Conservation (phyloP, 2,888 invertebrate species). For the Apotomis turbidana region DNA sequence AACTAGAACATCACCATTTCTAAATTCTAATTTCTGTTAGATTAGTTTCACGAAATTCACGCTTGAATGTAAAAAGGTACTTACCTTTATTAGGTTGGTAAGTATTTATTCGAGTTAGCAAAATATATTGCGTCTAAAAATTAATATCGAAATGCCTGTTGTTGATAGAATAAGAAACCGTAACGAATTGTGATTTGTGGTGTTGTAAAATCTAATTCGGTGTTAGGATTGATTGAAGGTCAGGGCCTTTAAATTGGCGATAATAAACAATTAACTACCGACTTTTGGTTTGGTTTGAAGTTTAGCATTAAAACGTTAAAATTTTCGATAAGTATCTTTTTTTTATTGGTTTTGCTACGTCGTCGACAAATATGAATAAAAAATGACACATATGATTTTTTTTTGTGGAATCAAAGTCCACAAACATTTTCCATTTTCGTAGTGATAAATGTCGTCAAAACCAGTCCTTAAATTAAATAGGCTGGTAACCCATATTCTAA, state of each 20-base stretch:
- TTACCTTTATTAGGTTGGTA: not conserved
- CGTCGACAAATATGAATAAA: not conserved
- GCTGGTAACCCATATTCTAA: too few species aligned
- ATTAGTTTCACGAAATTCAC: not conserved
- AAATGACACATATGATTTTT: too few species aligned
- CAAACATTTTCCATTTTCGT: too few species aligned
- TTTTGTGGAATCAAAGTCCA: too few species aligned
- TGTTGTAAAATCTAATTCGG: conserved; percentile 26
- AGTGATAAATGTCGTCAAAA: too few species aligned
- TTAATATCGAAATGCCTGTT: not conserved
- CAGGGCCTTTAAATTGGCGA: conserved; percentile 12
- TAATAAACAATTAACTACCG: not conserved
- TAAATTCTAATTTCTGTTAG: not conserved
- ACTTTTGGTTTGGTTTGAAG: not conserved
- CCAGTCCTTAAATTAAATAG: too few species aligned
- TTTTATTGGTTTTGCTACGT: too few species aligned
- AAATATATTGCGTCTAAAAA: too few species aligned
- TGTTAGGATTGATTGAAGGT: conserved; percentile 7
- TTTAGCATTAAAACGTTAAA: too few species aligned
- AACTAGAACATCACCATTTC: not conserved
- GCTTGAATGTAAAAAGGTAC: not conserved
- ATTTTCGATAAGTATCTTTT: not conserved
- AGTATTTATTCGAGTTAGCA: not conserved
- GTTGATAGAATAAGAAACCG: conserved; percentile 22
- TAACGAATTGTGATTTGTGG: conserved; percentile 17